Percentiles rank a stretch among this genome's conserved stretches.
Evolutionary conservation across 1,140 invertebrate species (phyloP).

Genomic region (Cydia amplana): DNA sequence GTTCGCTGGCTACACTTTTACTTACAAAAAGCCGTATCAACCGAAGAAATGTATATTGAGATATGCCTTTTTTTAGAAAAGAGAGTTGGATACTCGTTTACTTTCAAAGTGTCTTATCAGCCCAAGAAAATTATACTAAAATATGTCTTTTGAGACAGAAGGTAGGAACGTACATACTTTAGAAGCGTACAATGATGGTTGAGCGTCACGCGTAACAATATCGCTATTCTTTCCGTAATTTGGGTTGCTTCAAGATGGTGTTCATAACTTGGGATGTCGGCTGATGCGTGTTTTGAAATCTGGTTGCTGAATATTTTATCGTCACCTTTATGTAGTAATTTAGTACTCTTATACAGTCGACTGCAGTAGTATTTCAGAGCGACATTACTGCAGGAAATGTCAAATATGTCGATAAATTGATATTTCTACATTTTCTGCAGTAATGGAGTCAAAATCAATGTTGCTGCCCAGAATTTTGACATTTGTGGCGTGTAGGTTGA

Average conservation of each 20-base stretch:
- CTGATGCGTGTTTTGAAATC: too few relatives aligned
- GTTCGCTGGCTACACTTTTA: neutral
- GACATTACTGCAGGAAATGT: too few relatives aligned
- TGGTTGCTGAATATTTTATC: too few relatives aligned
- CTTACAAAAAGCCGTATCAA: neutral
- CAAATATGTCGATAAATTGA: too few relatives aligned
- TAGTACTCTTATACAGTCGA: too few relatives aligned
- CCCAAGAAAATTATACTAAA: neutral
- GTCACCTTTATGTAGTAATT: too few relatives aligned
- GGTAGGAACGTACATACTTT: neutral
- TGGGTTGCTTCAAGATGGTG: constrained; percentile 7
- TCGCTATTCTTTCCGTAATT: neutral
- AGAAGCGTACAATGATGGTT: neutral
- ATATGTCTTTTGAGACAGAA: neutral
- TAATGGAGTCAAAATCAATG: too few relatives aligned
- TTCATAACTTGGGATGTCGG: neutral
- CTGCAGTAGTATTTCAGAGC: too few relatives aligned
- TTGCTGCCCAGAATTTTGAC: too few relatives aligned
- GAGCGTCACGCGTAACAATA: neutral
- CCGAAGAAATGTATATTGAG: neutral
- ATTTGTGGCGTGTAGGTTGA: too few relatives aligned
- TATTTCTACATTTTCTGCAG: too few relatives aligned
- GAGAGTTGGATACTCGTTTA: neutral
- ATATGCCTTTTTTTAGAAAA: neutral
- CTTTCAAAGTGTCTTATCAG: neutral